Evolutionary conservation across 1,140 invertebrate species (phyloP).

Genomic region (Drosophila jambulina): DNA sequence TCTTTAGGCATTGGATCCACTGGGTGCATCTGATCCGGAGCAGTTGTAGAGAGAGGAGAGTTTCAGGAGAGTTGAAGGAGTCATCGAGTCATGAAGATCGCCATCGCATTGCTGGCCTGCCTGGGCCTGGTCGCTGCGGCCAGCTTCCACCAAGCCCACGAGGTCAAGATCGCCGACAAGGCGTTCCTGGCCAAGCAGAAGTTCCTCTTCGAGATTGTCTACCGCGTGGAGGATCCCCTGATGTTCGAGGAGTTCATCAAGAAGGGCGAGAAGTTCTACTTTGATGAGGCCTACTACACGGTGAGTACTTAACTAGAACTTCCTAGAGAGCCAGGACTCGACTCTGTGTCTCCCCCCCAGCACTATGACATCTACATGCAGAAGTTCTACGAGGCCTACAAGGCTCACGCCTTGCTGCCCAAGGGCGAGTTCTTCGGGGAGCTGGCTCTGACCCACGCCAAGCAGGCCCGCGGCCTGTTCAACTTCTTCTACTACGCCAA

Average conservation of each 20-base stretch:
- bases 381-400: constrained; percentile 72
- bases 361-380: constrained; percentile 69
- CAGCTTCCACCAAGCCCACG: constrained; percentile 57
- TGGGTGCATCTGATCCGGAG: constrained; percentile 70
- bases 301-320: constrained; percentile 41
- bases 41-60: constrained; percentile 61
- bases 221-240: constrained; percentile 67
- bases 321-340: background rate
- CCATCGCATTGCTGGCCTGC: constrained; percentile 71
- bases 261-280: constrained; percentile 45
- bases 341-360: constrained; percentile 1
- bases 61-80: constrained; percentile 7
- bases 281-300: constrained; percentile 49
- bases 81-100: constrained; percentile 67
- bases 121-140: constrained; percentile 69
- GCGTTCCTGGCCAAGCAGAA: constrained; percentile 64
- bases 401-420: constrained; percentile 62
- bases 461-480: constrained; percentile 86
- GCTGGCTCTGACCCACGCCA: constrained; percentile 78
- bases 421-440: constrained; percentile 82
- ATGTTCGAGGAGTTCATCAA: constrained; percentile 71
- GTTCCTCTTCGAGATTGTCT: constrained; percentile 75
- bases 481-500: constrained; percentile 88
- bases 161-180: constrained; percentile 71
- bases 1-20: constrained; percentile 81